A percentile compares a stretch with the other conserved stretches of the same genome.
Conservation (phyloP, 2,888 invertebrate genomes). For the Agelastica alni region DNA sequence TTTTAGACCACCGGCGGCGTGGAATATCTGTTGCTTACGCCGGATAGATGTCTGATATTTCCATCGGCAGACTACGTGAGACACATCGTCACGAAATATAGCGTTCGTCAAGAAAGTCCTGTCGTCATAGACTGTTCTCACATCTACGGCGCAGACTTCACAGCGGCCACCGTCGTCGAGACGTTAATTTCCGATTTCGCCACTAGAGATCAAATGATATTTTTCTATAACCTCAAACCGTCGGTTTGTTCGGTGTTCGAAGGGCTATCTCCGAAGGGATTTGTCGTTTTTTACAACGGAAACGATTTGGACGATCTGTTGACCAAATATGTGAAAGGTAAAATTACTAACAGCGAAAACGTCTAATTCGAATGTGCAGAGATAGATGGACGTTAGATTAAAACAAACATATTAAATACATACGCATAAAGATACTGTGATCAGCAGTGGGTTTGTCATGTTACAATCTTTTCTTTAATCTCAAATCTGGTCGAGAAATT, state of each 20-base stretch:
- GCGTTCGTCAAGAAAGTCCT: slow-evolving; percentile 69
- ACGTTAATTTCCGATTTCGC: slow-evolving; percentile 76
- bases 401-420: too few relatives aligned
- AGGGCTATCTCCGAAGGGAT: slow-evolving; percentile 75
- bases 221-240: slow-evolving; percentile 85
- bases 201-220: slow-evolving; percentile 70
- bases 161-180: slow-evolving; percentile 80
- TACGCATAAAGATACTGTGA: too few relatives aligned
- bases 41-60: slow-evolving; percentile 86
- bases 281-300: slow-evolving; percentile 76
- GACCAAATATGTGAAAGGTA: slow-evolving; percentile 25
- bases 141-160: slow-evolving; percentile 86
- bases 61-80: slow-evolving; percentile 89
- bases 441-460: too few relatives aligned
- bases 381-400: too few relatives aligned
- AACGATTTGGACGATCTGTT: slow-evolving; percentile 74
- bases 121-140: slow-evolving; percentile 87
- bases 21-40: slow-evolving; percentile 82
- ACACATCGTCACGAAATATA: slow-evolving; percentile 81
- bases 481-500: too few relatives aligned
- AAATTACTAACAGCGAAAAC: slow-evolving; percentile 4
- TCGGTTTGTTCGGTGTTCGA: slow-evolving; percentile 81
- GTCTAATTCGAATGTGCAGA: too few relatives aligned
- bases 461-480: too few relatives aligned
- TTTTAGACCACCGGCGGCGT: slow-evolving; percentile 69